Conservation (phyloP, 2,888 invertebrate genomes). For the Dichetophora obliterata region DNA sequence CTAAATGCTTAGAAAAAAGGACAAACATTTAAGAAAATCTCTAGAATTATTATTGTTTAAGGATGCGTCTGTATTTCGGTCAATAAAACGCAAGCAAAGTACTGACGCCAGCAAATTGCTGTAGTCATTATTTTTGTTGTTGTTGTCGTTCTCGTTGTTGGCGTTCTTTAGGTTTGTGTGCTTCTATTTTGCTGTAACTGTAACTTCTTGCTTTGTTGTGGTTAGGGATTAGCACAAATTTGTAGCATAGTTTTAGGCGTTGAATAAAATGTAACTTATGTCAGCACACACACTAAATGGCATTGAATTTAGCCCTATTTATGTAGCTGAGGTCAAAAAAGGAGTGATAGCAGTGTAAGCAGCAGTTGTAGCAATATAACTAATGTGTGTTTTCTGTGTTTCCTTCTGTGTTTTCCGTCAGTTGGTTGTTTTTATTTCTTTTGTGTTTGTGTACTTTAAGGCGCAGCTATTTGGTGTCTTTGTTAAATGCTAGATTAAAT, state of each 20-base stretch:
- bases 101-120: slow-evolving; percentile 45
- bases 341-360: neutral
- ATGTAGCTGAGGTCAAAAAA: neutral
- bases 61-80: slow-evolving; percentile 27
- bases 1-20: neutral
- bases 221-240: slow-evolving; percentile 32
- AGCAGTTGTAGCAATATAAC: neutral
- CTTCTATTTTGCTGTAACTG: slow-evolving; percentile 12
- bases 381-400: neutral
- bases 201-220: slow-evolving; percentile 18
- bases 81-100: slow-evolving; percentile 41
- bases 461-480: neutral
- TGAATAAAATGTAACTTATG: slow-evolving; percentile 34
- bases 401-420: neutral
- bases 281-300: slow-evolving; percentile 34
- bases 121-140: neutral
- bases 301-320: slow-evolving; percentile 5
- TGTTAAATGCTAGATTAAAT: slow-evolving; percentile 11
- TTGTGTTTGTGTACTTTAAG: neutral
- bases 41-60: slow-evolving; percentile 38
- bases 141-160: slow-evolving; percentile 3
- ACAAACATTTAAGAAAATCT: slow-evolving; percentile 3
- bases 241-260: slow-evolving; percentile 35
- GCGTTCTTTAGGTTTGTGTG: too few species aligned
- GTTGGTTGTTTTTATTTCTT: neutral